phyloP scores from a whole-genome alignment of 1,140 invertebrate species.

The Heliconius congener region DNA sequence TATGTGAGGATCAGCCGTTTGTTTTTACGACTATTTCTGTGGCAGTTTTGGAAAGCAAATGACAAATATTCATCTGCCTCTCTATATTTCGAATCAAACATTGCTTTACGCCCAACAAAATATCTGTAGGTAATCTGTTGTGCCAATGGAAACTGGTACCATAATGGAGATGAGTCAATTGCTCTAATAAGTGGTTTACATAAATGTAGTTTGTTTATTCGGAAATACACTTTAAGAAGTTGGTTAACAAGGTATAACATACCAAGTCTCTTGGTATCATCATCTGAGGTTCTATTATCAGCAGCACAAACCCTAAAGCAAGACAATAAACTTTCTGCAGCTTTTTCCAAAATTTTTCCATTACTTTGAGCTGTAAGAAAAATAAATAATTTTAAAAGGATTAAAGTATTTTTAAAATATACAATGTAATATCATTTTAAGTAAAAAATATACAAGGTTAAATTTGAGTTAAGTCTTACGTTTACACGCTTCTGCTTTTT shows the following conservation, averaged over 20 bases:
- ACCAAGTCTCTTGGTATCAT: slow-evolving; percentile 96
- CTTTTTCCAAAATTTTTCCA: slow-evolving; percentile 91
- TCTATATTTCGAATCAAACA: slow-evolving; percentile 98
- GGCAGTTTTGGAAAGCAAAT: slow-evolving; percentile 96
- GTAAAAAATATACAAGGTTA: background rate
- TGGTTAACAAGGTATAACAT: slow-evolving; percentile 98
- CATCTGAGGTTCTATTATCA: slow-evolving; percentile 92
- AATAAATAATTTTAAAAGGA: background rate
- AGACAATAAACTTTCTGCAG: slow-evolving; percentile 95
- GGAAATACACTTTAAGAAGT: slow-evolving; percentile 98
- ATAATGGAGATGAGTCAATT: slow-evolving; percentile 94
- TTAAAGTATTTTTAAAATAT: no score
- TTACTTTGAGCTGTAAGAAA: slow-evolving; percentile 67
- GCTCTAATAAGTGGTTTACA: slow-evolving; percentile 98
- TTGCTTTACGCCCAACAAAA: slow-evolving; percentile 97
- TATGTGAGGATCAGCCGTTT: slow-evolving; percentile 97
- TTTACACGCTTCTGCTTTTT: slow-evolving; percentile 86
- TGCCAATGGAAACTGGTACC: slow-evolving; percentile 92
- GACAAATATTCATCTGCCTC: slow-evolving; percentile 94
- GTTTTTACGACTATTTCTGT: slow-evolving; percentile 91
- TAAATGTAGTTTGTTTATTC: slow-evolving; percentile 97
- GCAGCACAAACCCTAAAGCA: slow-evolving; percentile 98
- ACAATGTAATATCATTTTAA: background rate
- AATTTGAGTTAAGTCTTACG: slow-evolving; percentile 52
- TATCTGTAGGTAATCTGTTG: slow-evolving; percentile 98